Base-by-base conservation (phyloP, 2,888 invertebrate species). In the Lordiphosa andalusiaca region DNA sequence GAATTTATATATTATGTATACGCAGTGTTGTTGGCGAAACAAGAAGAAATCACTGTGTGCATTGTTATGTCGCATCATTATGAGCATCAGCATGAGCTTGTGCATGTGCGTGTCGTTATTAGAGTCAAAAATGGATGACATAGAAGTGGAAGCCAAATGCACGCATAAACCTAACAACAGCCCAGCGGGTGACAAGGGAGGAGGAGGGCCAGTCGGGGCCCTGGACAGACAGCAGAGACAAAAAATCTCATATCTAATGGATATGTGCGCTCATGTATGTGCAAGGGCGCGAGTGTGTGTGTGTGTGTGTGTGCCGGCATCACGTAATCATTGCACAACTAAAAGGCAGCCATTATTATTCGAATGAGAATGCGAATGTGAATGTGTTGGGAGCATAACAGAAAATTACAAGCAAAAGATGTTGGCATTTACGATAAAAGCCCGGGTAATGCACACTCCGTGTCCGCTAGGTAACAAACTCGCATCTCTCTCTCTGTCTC, bases 381-480 rank as follows among this genome's bases (percentile, higher is more conserved):
- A 48, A 38, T 76, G 81, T 77, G 76, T 76, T 81, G 78, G 49
- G 71, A 78, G 55, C 69, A 75, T 71, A 84, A 84, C 75, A 77
- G 75, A 84, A 84, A 84, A 84, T 84, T 84, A 78, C 84, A 84
- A 82, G 84, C 80, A 65, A 65, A 75, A 82, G 75, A 84, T 78
- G 84, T 74, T 78, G 84, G 84, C 84, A 84, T 78, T 78, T 82
- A 78, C 77, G 77, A 78, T 84, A 78, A 78, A 82, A 78, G 77
- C 77, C 84, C 69, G 82, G 83, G 77, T 84, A 77, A 77, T 77
- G 77, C 71, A 71, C 55, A 37, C 6, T 37, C 25, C 39, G 39
- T 46, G 25, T 48, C 30, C 38, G 33, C 9, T 7, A 30, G 30
- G 30, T 30, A 9, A 30, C 23, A 25, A 44, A 25, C n/a, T 16